Conservation (phyloP, 2,888 invertebrate species). For the Eueremaeus valkanovi region DNA sequence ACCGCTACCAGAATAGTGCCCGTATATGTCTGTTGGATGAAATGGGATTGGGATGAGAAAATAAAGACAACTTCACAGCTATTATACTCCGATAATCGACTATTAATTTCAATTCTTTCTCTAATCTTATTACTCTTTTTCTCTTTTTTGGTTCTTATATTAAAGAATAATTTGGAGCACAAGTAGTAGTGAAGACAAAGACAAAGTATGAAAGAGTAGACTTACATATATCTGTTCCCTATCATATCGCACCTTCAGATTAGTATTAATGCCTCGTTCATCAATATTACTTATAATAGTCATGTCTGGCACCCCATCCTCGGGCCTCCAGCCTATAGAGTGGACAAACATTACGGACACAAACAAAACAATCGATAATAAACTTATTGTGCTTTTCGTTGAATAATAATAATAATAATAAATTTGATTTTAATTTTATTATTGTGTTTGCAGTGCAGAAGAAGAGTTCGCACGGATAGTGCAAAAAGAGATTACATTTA, state of each 20-base stretch:
- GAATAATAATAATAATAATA: background rate
- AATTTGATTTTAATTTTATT: too few relatives aligned
- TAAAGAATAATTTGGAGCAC: background rate
- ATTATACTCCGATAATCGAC: background rate
- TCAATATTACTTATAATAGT: conserved; percentile 84
- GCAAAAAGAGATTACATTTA: background rate
- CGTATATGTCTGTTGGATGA: conserved; percentile 87
- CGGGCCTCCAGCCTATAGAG: conserved; percentile 50
- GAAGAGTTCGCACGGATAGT: background rate
- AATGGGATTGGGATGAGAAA: background rate
- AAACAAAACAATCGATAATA: too few relatives aligned
- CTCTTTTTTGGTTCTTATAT: too few relatives aligned
- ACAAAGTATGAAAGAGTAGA: background rate
- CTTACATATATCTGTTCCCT: conserved; percentile 80
- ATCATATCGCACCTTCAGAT: conserved; percentile 74
- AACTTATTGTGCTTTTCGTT: too few relatives aligned
- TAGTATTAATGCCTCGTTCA: conserved; percentile 80
- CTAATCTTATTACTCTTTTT: background rate
- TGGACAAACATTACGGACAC: background rate
- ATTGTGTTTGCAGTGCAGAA: background rate
- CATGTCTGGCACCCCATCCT: conserved; percentile 83
- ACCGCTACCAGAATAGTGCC: conserved; percentile 88
- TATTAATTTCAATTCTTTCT: background rate
- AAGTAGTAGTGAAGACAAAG: background rate
- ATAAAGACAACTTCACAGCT: background rate